These are phyloP conservation scores for Vidua chalybeata DNA, from an alignment of 2,113 vertebrate species.

Conservation along the genomic window DNA sequence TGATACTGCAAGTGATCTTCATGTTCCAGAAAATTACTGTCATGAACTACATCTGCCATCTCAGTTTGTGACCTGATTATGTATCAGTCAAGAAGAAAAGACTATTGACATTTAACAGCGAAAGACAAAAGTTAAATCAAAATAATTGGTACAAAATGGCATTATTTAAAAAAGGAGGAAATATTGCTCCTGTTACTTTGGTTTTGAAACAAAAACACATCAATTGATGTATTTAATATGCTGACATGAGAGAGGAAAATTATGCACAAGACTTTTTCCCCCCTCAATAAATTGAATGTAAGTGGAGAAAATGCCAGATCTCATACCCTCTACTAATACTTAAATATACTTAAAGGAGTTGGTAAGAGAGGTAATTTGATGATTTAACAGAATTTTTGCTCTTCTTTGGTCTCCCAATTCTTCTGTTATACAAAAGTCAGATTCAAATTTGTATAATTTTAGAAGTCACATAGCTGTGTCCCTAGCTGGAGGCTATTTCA, in stretches of 20 bases:
- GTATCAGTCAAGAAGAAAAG: neutral
- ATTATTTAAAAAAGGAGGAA: neutral
- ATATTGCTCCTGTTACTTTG: neutral
- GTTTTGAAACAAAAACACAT: neutral
- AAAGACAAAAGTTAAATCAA: neutral
- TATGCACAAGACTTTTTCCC: neutral
- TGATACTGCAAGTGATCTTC: rapidly evolving
- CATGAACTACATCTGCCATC: neutral
- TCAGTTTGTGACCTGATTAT: neutral
- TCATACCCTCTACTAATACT: neutral
- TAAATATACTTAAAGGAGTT: neutral
- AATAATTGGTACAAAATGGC: neutral
- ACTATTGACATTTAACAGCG: neutral
- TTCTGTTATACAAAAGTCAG: neutral
- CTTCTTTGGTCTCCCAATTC: neutral
- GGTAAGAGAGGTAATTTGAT: neutral
- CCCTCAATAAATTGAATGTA: neutral
- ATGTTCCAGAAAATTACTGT: neutral
- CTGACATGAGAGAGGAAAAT: neutral
- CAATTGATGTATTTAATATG: neutral
- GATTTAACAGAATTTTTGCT: neutral
- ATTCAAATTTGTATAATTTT: neutral
- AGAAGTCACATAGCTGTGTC: neutral
- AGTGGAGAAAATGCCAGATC: neutral
- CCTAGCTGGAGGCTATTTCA: neutral